Evolutionary conservation across 1,140 invertebrate genomes (phyloP).

Genomic region (Heliconius nattereri): DNA sequence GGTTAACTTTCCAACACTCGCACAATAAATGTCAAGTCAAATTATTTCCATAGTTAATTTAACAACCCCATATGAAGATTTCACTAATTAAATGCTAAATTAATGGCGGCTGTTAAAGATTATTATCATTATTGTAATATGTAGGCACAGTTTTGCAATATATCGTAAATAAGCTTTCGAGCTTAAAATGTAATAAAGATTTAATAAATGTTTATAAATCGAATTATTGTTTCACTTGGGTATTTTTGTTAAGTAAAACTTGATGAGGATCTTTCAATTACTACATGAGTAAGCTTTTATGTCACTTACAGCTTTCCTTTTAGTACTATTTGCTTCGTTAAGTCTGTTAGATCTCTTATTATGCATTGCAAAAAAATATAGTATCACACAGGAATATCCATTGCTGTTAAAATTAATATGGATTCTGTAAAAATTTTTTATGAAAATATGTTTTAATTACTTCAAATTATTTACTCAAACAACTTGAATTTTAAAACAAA

Average conservation of each 20-base stretch:
- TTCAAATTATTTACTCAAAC: too few relatives aligned
- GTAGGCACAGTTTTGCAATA: conserved; percentile 8
- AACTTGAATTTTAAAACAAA: too few relatives aligned
- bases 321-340: not conserved
- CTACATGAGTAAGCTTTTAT: not conserved
- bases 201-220: not conserved
- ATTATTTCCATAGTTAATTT: conserved; percentile 3
- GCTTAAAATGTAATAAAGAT: not conserved
- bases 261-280: not conserved
- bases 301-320: not conserved
- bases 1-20: not conserved
- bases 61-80: conserved; percentile 1
- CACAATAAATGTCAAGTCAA: conserved; percentile 8
- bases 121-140: conserved; percentile 10
- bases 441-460: too few relatives aligned
- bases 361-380: too few relatives aligned
- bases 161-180: conserved; percentile 6
- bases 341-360: too few relatives aligned
- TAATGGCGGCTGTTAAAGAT: conserved; percentile 6
- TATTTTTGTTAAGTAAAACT: not conserved
- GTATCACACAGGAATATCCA: too few relatives aligned
- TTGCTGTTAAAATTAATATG: too few relatives aligned
- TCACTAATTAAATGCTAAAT: conserved; percentile 10
- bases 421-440: too few relatives aligned
- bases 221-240: not conserved